Evolutionary conservation across 2,888 invertebrate genomes (phyloP).

Genomic region (Vesta saturnalis): DNA sequence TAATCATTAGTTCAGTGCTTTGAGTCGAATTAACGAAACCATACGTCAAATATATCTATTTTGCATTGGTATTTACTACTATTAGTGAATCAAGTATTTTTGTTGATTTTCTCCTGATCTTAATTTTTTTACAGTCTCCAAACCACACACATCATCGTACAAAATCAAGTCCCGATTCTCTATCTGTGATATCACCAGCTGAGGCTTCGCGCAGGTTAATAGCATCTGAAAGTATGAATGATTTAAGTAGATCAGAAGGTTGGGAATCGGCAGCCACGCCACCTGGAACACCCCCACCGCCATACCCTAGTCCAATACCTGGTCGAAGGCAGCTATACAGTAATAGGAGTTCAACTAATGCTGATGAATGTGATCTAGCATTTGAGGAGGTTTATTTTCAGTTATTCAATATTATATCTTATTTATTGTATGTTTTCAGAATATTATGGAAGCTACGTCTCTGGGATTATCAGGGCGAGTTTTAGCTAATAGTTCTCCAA

Average conservation of each 20-base stretch:
- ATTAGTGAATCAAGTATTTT: too few relatives aligned
- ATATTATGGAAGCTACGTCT: constrained; percentile 55
- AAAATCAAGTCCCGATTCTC: constrained; percentile 72
- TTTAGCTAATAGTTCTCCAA: constrained; percentile 57
- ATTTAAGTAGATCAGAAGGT: constrained; percentile 62
- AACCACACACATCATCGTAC: constrained; percentile 70
- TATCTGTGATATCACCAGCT: constrained; percentile 57
- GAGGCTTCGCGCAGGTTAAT: constrained; percentile 65
- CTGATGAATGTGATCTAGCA: constrained; percentile 49
- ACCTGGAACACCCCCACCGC: constrained; percentile 69
- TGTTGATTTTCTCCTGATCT: too few relatives aligned
- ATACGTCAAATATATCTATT: too few relatives aligned
- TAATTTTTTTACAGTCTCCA: constrained; percentile 54
- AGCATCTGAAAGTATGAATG: constrained; percentile 70
- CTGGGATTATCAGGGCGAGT: constrained; percentile 54
- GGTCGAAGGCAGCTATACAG: constrained; percentile 48
- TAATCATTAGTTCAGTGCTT: too few relatives aligned
- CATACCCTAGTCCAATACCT: constrained; percentile 69
- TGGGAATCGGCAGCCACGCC: constrained; percentile 59
- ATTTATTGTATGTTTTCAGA: constrained; percentile 41
- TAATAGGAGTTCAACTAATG: constrained; percentile 48
- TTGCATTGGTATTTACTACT: too few relatives aligned
- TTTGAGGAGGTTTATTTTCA: constrained; percentile 46
- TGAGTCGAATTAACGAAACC: too few relatives aligned
- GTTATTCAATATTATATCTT: not conserved